Evolutionary conservation across 53 echinoderm and acorn worm species (phyloP).

Genomic region (Luidia sarsii): DNA sequence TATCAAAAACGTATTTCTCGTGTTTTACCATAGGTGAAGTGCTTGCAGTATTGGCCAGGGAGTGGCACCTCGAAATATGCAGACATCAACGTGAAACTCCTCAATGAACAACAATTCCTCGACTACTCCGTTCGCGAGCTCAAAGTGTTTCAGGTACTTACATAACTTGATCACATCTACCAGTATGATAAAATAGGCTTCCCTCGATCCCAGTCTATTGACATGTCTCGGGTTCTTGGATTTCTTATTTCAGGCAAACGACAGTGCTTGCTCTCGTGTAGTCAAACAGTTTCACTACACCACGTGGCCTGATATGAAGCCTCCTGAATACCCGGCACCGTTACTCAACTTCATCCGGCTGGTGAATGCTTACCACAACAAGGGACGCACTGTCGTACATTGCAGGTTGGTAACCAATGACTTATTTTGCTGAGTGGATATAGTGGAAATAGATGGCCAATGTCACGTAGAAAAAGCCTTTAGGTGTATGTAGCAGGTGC

Average conservation of each 20-base stretch:
- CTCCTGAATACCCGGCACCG: not conserved
- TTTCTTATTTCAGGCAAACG: not conserved
- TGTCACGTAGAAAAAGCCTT: not conserved
- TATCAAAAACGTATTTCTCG: not conserved
- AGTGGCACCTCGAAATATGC: not conserved
- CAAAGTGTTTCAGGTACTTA: constrained; percentile 8
- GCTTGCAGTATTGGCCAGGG: not conserved
- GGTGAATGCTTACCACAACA: not conserved
- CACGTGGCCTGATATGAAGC: constrained; percentile 5
- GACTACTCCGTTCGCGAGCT: constrained; percentile 11
- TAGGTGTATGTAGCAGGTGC: too few relatives aligned
- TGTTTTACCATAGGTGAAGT: not conserved
- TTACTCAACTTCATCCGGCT: constrained; percentile 1
- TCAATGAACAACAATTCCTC: constrained; percentile 1
- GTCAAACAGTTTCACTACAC: constrained; percentile 1
- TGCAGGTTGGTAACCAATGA: not conserved
- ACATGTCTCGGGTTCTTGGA: too few relatives aligned
- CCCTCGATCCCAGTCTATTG: too few relatives aligned
- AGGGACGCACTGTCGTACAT: not conserved
- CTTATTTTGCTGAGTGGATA: not conserved
- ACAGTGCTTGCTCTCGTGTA: not conserved
- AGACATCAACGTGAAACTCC: not conserved
- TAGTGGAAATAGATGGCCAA: not conserved
- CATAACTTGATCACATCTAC: constrained; percentile 46
- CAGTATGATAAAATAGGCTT: too few relatives aligned